Percentiles rank a stretch among this genome's conserved stretches.
phyloP scores from a whole-genome alignment of 2,797 vertebrate species.

The Distichodus sexfasciatus region DNA sequence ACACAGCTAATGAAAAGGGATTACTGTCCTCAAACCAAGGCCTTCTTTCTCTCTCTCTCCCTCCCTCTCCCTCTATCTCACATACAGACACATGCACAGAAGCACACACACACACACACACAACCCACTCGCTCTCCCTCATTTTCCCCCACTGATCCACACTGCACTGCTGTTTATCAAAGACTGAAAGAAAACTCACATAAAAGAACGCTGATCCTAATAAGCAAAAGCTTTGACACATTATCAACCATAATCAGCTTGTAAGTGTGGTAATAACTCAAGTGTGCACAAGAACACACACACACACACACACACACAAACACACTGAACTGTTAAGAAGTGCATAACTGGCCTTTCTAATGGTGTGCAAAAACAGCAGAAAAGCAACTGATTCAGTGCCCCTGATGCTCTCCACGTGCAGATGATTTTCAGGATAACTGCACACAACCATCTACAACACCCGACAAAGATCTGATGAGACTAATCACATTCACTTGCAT shows the following conservation, averaged over 20 bases:
- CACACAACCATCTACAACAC: too few species aligned
- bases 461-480: too few species aligned
- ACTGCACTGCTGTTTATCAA: background rate
- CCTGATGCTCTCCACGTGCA: too few species aligned
- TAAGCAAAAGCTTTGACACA: background rate
- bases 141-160: background rate
- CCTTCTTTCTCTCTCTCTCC: slow-evolving; percentile 14
- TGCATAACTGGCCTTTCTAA: too few species aligned
- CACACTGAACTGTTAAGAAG: background rate
- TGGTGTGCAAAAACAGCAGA: too few species aligned
- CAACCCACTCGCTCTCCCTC: background rate
- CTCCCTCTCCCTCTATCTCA: background rate
- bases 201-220: background rate
- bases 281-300: background rate
- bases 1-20: slow-evolving; percentile 39
- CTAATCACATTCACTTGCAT: too few species aligned
- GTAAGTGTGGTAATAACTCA: background rate
- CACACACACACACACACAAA: background rate
- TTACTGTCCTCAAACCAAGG: slow-evolving; percentile 36
- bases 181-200: background rate
- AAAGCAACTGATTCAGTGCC: too few species aligned
- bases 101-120: too few species aligned
- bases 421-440: too few species aligned
- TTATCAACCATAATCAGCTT: background rate
- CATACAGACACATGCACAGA: too few species aligned